Evolutionary conservation across 2,797 vertebrate species (phyloP), one percentile per base, ranked within the genome.

Genomic region (Odontamblyopus lacepedii): DNA sequence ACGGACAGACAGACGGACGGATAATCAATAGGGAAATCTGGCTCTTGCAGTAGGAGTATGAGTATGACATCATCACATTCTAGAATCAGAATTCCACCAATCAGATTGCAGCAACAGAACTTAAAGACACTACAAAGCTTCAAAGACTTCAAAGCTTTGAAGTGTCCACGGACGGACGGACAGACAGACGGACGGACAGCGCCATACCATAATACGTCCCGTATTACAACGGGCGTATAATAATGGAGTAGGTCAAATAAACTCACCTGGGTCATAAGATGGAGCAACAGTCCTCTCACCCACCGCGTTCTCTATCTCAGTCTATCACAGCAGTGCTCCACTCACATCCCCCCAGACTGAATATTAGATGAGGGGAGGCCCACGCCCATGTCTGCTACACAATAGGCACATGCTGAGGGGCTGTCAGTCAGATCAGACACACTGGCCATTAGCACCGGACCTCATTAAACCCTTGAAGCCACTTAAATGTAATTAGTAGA

Each of bases 311-410:
- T 79, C 80, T 73, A 56, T 56, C 67, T 78, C 79, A 78, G 78
- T 73, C 70, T 80, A 88, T 91, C 86, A 92, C 89, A 89, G 84
- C 86, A 75, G 78, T 76, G 73, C 75, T 85, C 62, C 1, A 63
- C 84, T 85, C 82, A 83, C 87, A 87, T 87, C 91, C 90, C 89
- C 88, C 85, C 15, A 50, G 75, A 74, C 82, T 91, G 89, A 93
- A 93, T 95, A 91, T 92, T 92, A 87, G 76, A 95, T 92, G 90
- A 93, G 89, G 80, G 77, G 85, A 66, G 83, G 90, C 70, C 85
- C 67, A 92, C 85, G 89, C 92, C 91, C 92, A 87, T 87, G 76
- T 78, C 78, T 76, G 77, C 77, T 85, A 86, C 91, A 93, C 90
- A 91, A 90, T 85, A 74, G 88, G 77, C 73, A 81, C 85, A 73